Evolutionary conservation across 1,140 invertebrate species (phyloP).

Genomic region (Meloidogyne floridensis): DNA sequence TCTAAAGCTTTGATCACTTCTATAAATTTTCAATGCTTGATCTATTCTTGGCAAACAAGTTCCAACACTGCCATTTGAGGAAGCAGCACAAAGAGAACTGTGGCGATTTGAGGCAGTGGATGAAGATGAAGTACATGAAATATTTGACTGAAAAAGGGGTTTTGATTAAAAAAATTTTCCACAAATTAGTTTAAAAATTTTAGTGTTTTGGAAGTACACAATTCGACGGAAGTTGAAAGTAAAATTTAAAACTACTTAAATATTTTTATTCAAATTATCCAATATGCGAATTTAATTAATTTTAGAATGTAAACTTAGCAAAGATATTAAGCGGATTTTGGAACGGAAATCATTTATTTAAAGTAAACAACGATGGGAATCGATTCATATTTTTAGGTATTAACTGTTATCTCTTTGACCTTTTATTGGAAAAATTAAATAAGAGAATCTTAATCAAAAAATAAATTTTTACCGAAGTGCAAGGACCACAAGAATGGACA

Average conservation of each 20-base stretch:
- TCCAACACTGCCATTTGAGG: slow-evolving; percentile 10
- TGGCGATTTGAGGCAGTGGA: slow-evolving; percentile 78
- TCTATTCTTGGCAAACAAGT: slow-evolving; percentile 71
- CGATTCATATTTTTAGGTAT: too few species aligned
- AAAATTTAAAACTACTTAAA: too few species aligned
- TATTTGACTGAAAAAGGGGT: slow-evolving; percentile 3
- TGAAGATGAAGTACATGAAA: slow-evolving; percentile 68
- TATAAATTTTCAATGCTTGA: slow-evolving; percentile 86
- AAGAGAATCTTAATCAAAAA: not conserved
- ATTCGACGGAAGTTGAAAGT: too few species aligned
- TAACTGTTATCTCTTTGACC: too few species aligned
- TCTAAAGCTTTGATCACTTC: slow-evolving; percentile 96
- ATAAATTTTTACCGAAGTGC: slow-evolving; percentile 20
- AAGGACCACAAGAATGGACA: slow-evolving; percentile 33
- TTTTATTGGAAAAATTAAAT: too few species aligned
- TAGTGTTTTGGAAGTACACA: not conserved
- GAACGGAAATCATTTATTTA: too few species aligned
- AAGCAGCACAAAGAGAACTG: slow-evolving; percentile 19
- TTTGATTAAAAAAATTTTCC: too few species aligned
- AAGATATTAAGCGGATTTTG: too few species aligned
- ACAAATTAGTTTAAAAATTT: not conserved
- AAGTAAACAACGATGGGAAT: too few species aligned
- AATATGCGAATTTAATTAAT: too few species aligned
- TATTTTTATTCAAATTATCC: too few species aligned
- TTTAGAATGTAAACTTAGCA: too few species aligned